Evolutionary conservation across 2,797 vertebrate genomes (phyloP), one percentile per base, ranked within the genome.

Genomic region (Fistularia tabacaria): DNA sequence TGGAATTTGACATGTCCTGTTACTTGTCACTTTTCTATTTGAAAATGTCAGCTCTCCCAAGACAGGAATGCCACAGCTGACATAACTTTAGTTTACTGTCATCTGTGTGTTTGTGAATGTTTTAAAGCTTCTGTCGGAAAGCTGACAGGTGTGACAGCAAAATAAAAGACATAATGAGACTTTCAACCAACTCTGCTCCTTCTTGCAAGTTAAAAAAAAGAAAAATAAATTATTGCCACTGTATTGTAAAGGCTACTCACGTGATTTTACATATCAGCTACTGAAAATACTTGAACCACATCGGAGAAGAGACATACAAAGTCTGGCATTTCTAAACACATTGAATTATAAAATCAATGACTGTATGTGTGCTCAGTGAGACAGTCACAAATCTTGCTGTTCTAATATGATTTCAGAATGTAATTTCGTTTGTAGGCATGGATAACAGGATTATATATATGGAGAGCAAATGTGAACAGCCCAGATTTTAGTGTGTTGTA

Each of bases 371-470:
- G 56, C 36, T 66, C 39, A 15, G 42, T 25, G 25, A 57, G 37
- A 9, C 9, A 57, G 66, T 49, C 6, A 10, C 43, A 44, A n/a
- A 12, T 14, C 52, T 42, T 43, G 46, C 55, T 53, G 48, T 40
- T 55, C 53, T 64, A 43, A 70, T 58, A 51, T 54, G 48, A 76
- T 77, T 74, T 58, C 5, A 45, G 12, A 1, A 12, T 49, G 15
- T 79, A 58, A 79, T 66, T 74, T 43, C 41, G 64, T 70, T 73
- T 76, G 72, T 62, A 25, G 38, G 60, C 42, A 43, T 12, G 54
- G 47, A 64, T 66, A 65, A 74, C 54, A 38, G 59, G 58, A 77
- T 84, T 73, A 69, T 53, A 14, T 39, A 14, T 59, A 40, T 50
- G 38, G 38, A 62, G 59, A 54, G 9, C 41, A 55, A 65, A 72